Evolutionary conservation across 2,113 vertebrate species (phyloP).

Genomic region (Pterocles gutturalis): DNA sequence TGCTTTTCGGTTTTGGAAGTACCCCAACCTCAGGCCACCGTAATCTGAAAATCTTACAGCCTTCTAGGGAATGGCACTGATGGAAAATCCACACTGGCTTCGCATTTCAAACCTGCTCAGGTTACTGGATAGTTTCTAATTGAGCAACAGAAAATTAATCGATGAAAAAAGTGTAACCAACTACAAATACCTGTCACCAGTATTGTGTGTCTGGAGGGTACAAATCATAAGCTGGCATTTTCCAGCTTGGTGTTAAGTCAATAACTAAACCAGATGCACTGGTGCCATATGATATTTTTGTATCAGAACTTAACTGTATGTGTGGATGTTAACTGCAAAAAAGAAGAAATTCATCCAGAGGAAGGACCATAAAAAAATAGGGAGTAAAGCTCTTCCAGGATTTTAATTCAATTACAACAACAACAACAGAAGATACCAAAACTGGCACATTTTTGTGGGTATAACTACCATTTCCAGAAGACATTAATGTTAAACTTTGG

Average conservation of each 20-base stretch:
- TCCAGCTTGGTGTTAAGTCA: not conserved
- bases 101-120: not conserved
- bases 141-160: not conserved
- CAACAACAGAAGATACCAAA: not conserved
- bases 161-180: not conserved
- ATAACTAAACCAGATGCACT: not conserved
- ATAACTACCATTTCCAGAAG: not conserved
- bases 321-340: not conserved
- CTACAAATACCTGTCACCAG: not conserved
- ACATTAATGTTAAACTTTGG: not conserved
- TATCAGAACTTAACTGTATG: not conserved
- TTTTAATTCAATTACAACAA: not conserved
- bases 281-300: not conserved
- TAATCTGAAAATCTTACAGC: not conserved
- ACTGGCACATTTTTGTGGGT: not conserved
- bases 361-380: not conserved
- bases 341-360: not conserved
- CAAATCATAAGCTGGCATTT: not conserved
- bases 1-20: not conserved
- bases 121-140: not conserved
- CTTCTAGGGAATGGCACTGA: not conserved
- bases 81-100: not conserved
- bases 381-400: not conserved
- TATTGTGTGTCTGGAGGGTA: not conserved
- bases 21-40: not conserved